Conservation (phyloP, 2,888 invertebrate species). For the Himalopsyche japonica region DNA sequence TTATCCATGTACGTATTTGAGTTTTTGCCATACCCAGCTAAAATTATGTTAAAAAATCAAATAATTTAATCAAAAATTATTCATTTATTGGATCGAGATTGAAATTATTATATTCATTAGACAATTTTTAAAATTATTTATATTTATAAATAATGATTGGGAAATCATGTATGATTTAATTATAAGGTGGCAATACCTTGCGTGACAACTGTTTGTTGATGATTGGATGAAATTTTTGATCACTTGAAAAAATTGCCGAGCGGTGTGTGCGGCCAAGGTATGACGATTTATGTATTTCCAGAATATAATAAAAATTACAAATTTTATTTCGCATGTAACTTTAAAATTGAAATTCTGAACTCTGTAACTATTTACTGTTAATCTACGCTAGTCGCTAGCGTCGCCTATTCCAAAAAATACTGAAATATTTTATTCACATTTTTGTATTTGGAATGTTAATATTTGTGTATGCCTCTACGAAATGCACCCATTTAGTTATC, state of each 20-base stretch:
- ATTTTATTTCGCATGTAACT: not conserved
- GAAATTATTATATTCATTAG: no score
- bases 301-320: not conserved
- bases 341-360: not conserved
- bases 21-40: no score
- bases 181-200: constrained; percentile 46
- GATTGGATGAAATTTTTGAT: constrained; percentile 51
- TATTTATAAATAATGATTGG: not conserved
- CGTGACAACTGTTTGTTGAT: constrained; percentile 58
- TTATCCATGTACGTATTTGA: no score
- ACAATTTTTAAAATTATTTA: no score
- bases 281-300: constrained; percentile 10
- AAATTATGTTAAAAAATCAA: no score
- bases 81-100: no score
- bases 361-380: no score
- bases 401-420: not conserved
- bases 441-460: not conserved
- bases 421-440: not conserved
- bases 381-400: no score
- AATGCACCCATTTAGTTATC: no score
- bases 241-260: constrained; percentile 26
- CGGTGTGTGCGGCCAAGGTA: constrained; percentile 24
- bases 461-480: no score
- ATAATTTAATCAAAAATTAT: no score
- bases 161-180: not conserved